Conservation (phyloP, 2,888 invertebrate species). For the Trimorus sp. region DNA sequence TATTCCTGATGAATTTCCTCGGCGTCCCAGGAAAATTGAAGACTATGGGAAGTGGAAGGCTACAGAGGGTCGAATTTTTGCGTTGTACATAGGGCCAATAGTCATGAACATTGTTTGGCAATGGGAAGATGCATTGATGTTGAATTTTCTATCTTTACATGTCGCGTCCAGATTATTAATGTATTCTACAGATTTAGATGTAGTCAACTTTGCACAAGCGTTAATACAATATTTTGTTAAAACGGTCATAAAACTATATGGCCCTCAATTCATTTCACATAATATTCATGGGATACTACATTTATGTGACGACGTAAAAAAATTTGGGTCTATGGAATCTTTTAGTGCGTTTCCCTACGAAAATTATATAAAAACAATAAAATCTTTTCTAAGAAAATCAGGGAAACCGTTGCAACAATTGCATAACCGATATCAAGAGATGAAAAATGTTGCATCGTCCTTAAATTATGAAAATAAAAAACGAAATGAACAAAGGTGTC, state of each 20-base stretch:
- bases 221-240: no score
- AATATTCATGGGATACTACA: slow-evolving; percentile 21
- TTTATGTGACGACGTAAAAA: slow-evolving; percentile 8
- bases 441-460: slow-evolving; percentile 3
- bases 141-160: slow-evolving; percentile 10
- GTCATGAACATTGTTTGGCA: slow-evolving; percentile 5
- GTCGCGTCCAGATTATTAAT: slow-evolving; percentile 12
- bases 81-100: slow-evolving; percentile 5
- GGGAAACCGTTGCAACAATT: slow-evolving; percentile 25
- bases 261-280: slow-evolving; percentile 8
- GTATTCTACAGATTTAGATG: not conserved
- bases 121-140: slow-evolving; percentile 12
- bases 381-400: slow-evolving; percentile 10
- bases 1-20: slow-evolving; percentile 4
- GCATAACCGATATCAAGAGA: slow-evolving; percentile 9
- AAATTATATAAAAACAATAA: slow-evolving; percentile 14
- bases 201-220: no score
- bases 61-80: slow-evolving; percentile 10
- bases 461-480: no score
- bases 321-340: slow-evolving; percentile 10
- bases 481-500: not conserved
- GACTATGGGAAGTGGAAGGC: slow-evolving; percentile 2
- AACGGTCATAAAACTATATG: slow-evolving; percentile 10
- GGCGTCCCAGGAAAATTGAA: not conserved
- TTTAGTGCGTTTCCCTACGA: slow-evolving; percentile 26